Evolutionary conservation across 2,797 vertebrate genomes (phyloP), one percentile per base, ranked within the genome.

Genomic region (Champsocephalus gunnari): DNA sequence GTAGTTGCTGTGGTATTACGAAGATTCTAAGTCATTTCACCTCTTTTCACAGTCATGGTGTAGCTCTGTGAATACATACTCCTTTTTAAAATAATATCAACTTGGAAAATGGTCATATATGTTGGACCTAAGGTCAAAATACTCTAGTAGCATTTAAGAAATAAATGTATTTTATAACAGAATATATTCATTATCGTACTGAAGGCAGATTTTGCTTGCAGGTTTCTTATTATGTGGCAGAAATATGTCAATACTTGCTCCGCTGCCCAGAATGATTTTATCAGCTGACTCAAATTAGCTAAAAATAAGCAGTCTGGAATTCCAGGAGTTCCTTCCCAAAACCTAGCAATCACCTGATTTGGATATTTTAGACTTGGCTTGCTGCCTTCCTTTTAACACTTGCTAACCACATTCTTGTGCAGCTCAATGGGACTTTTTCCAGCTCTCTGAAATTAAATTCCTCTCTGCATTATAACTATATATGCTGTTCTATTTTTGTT

Each of bases 251-350:
- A 91, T 89, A 82, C 80, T 80, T 77, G 61, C 81, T 86, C 83
- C 84, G 87, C 87, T 92, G 84, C 86, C 81, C 65, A 64, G 72
- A 89, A 90, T 82, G 77, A 74, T 85, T 92, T 79, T 69, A 91
- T 86, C 91, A 94, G 90, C 89, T 94, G 90, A 92, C 90, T 91
- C 91, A 90, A 91, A 88, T 92, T 88, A 90, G 79, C 74, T 89
- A 80, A 83, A 90, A 93, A 91, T 92, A 93, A 92, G 87, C 88
- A 76, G 88, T 81, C 86, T 93, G 90, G 85, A 93, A 95, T 94
- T 92, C 85, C 83, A 84, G 66, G 71, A 84, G 82, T 89, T 90
- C 82, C 86, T 79, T 44, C 75, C 77, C 85, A 70, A 81, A 84
- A 84, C 73, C 72, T 62, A 75, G 65, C 78, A 82, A 79, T 92